A percentile compares a stretch with the other conserved stretches of the same genome.
phyloP scores from a whole-genome alignment of 2,888 invertebrate genomes.

The Trimorus sp. region DNA sequence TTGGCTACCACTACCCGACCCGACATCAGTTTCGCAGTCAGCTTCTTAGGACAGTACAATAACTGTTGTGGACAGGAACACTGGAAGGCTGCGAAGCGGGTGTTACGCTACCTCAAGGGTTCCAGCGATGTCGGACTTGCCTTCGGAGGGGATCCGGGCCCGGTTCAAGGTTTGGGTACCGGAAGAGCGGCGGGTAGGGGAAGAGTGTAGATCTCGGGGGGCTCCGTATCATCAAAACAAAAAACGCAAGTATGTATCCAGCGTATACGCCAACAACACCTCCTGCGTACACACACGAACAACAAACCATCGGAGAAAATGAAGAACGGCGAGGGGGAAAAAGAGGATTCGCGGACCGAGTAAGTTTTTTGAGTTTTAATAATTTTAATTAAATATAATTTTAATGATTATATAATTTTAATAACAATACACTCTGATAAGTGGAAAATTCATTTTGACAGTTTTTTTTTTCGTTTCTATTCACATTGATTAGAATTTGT shows the following conservation, averaged over 20 bases:
- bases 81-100: conserved; percentile 25
- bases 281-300: conserved; percentile 75
- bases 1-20: neutral
- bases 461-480: too few relatives aligned
- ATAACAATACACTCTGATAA: too few relatives aligned
- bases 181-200: too few relatives aligned
- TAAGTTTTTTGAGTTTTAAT: conserved; percentile 58
- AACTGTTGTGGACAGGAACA: conserved; percentile 1
- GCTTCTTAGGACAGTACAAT: conserved; percentile 18
- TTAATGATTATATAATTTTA: too few relatives aligned
- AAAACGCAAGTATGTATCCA: too few relatives aligned
- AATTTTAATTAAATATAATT: neutral
- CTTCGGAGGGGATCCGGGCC: neutral
- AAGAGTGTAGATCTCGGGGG: neutral
- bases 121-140: conserved; percentile 8
- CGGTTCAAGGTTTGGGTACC: conserved; percentile 2
- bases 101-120: conserved; percentile 18
- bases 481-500: neutral
- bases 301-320: conserved; percentile 71
- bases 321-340: conserved; percentile 72
- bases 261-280: too few relatives aligned
- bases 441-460: neutral
- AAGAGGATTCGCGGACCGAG: conserved; percentile 74
- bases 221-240: too few relatives aligned
- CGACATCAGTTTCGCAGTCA: conserved; percentile 7